Evolutionary conservation across 2,797 vertebrate species (phyloP), one percentile per base, ranked within the genome.

Genomic region (Crypturellus tataupa): DNA sequence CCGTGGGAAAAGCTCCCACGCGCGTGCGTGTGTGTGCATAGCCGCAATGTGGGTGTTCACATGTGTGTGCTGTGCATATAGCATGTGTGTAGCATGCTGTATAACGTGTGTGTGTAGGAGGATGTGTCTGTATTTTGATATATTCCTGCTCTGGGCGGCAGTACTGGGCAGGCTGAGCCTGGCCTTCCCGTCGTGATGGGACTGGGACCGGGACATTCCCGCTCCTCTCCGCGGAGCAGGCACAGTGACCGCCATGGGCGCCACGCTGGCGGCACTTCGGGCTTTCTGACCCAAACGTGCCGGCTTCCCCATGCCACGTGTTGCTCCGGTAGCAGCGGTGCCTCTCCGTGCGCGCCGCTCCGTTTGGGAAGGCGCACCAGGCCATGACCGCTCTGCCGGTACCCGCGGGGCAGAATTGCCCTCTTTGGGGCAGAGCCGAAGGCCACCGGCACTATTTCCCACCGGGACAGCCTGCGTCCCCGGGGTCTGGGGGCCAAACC

Each of bases 91-190:
- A 49, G 23, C 47, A 24, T 24, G 47, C 47, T 12, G 23, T 24
- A 7, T 24, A 49, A 23, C 47, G 6, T 24, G 47, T 24, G 20
- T 5, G 29, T 31, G 53, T 56, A 18, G 53, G 29, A n/a, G 53
- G 53, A n/a, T 31, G 53, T n/a, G 3, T 19, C 17, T 19, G 25
- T 31, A 12, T 56, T 56, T 55, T 10, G 53, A 19, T n/a, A 7
- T 31, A 19, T n/a, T n/a, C 10, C 33, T 2, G 25, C 6, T 1
- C 25, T 4, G n/a, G 44, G 47, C 67, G 39, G 25, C 3, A n/a
- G n/a, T n/a, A n/a, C 29, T 27, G 1, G 51, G 37, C 76, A 44
- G 68, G 5, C 40, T 17, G 73, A 21, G 10, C 17, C 56, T 20
- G 40, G 49, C 40, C 4, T 29, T 53, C 23, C n/a, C 16, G 10